Conservation (phyloP, 2,888 invertebrate genomes). For the Plebejus anna region DNA sequence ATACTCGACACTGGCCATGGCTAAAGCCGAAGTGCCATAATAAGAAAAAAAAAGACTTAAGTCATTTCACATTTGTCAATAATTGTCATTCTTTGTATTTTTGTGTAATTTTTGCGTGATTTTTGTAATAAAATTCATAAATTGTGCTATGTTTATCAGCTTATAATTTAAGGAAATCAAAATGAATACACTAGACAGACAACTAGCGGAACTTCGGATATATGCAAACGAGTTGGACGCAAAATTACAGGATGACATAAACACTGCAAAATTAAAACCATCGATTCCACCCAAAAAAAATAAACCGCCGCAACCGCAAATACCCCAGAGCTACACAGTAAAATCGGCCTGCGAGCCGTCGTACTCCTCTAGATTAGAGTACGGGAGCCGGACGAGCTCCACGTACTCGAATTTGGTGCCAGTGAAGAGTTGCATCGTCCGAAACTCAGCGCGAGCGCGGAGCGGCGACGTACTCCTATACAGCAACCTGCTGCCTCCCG, state of each 20-base stretch:
- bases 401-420: constrained; percentile 75
- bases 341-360: constrained; percentile 87
- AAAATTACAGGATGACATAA: constrained; percentile 73
- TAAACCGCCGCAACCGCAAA: constrained; percentile 76
- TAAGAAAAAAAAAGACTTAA: background rate
- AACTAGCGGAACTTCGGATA: constrained; percentile 69
- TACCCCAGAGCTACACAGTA: constrained; percentile 88
- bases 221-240: constrained; percentile 74
- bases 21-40: no score
- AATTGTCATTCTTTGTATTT: constrained; percentile 30
- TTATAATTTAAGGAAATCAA: constrained; percentile 33
- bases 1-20: no score
- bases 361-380: constrained; percentile 85
- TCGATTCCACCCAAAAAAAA: constrained; percentile 73
- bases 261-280: constrained; percentile 70
- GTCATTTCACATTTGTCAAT: background rate
- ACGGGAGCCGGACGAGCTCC: constrained; percentile 68
- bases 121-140: constrained; percentile 31
- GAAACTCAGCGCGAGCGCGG: constrained; percentile 61
- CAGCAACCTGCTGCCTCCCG: constrained; percentile 71
- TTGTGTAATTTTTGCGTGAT: constrained; percentile 33
- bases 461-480: constrained; percentile 72
- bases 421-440: constrained; percentile 74
- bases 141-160: constrained; percentile 2
- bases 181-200: constrained; percentile 73